Conservation (phyloP, 2,888 invertebrate genomes). For the Autographa pulchrina region DNA sequence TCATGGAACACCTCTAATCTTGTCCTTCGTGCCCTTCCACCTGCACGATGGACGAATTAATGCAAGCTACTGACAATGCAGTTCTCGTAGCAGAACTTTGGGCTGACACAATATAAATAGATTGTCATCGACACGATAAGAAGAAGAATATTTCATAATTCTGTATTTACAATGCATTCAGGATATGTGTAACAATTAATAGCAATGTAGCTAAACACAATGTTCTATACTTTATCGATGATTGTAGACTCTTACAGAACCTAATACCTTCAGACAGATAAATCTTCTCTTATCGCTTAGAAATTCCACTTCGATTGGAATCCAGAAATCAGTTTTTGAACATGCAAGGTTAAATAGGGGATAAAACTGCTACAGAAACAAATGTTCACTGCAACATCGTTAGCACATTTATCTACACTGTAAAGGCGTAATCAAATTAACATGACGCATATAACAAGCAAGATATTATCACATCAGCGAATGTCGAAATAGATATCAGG, state of each 20-base stretch:
- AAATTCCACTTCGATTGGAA: not conserved
- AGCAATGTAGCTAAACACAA: not conserved
- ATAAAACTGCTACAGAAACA: not conserved
- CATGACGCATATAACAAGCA: constrained; percentile 26
- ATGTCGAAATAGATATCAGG: not conserved
- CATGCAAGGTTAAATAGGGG: not conserved
- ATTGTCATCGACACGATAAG: too few species aligned
- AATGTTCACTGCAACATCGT: not conserved
- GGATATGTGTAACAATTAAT: not conserved
- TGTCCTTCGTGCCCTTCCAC: too few species aligned
- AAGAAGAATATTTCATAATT: too few species aligned
- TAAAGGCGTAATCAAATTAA: constrained; percentile 30
- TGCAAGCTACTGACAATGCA: too few species aligned
- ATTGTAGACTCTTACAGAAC: not conserved
- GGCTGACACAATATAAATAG: too few species aligned
- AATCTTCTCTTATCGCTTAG: not conserved
- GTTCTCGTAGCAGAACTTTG: too few species aligned
- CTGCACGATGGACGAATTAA: too few species aligned
- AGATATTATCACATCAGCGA: constrained; percentile 38
- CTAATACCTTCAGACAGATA: not conserved
- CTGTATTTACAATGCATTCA: not conserved
- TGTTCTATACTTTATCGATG: not conserved
- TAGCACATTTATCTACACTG: not conserved
- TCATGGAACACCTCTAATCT: too few species aligned
- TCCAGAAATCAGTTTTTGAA: not conserved